Evolutionary conservation across 2,797 vertebrate genomes (phyloP), one percentile per base, ranked within the genome.

Genomic region (Eleutherodactylus coqui): DNA sequence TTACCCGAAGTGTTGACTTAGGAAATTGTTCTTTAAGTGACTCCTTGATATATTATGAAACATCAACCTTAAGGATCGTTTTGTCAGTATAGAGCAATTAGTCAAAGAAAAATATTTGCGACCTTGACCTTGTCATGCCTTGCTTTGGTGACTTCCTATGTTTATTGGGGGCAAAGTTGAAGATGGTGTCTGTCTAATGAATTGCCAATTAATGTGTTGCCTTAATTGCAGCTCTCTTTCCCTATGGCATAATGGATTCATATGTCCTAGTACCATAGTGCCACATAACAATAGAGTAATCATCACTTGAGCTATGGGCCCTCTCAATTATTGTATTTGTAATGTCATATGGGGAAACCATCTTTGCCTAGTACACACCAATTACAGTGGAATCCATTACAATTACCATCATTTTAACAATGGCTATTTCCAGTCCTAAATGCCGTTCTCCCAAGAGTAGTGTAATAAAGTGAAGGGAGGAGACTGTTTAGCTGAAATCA

Each of bases 401-500:
- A 86, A 86, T 81, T 81, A 81, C 69, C 55, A 81, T 75, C 69
- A 67, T 75, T 86, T 62, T 82, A 67, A 82, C 79, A 86, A 82
- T 86, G 79, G 79, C 85, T 75, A 73, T 79, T 85, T 85, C 76
- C 75, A 70, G 36, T 79, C 67, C 64, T 85, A 86, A 82, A 67
- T 69, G 77, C n/a, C 21, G 11, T 69, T 51, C 73, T 86, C 85
- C 79, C 85, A 45, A 41, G 85, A 49, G 85, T 53, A 45, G 85
- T 67, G 78, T 86, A 75, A 86, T 82, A 76, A 86, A 75, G 51
- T 82, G 43, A 72, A 79, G 55, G 79, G 72, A 76, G 79, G 85
- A 62, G 85, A 77, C 79, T 76, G 73, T 86, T 82, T 82, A 81
- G 85, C 72, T 86, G 85, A 82, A 86, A 86, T 82, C 85, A 77